Base-by-base conservation (phyloP, 1,140 invertebrate genomes). In the Pogonus chalceus region DNA sequence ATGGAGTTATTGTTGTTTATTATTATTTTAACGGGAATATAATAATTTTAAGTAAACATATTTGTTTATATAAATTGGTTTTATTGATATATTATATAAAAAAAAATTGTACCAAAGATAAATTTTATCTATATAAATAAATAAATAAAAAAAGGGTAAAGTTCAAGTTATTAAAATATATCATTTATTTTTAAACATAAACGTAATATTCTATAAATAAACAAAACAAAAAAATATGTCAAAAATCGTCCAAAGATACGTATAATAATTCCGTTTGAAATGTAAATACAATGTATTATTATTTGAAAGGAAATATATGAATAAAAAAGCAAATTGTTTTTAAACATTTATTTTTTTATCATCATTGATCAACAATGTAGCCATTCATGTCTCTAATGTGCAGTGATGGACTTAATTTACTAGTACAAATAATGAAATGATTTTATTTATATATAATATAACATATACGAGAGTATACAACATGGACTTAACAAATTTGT, bases 81-180 rank as follows among this genome's bases (percentile, higher is more conserved):
- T 54, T 18, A 10, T 53, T 26, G 59, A 59, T 24, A 52, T 59
- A 58, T 57, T 61, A 55, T 51, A 58, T 55, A 10, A 37, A 57
- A 2, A 61, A 56, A 26, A 58, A 61, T 46, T 61, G 55, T 47
- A 58, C 59, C 47, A 55, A 55, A 14, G 60, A n/a, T n/a, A n/a
- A n/a, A n/a, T n/a, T n/a, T n/a, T n/a, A n/a, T n/a, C n/a, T n/a
- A n/a, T n/a, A n/a, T n/a, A n/a, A n/a, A n/a, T n/a, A n/a, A n/a
- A n/a, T n/a, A n/a, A 58, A 47, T 57, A 53, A 14, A 49, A 55
- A n/a, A 55, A 55, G 47, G 54, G 52, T 22, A 39, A 52, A 23
- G n/a, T 51, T 12, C 31, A 20, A 20, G 49, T n/a, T 16, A 46
- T 18, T 52, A 52, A 10, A 52, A 2, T 10, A 43, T 52, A 16